A percentile compares a stretch with the other conserved stretches of the same genome.
phyloP scores from a whole-genome alignment of 2,888 invertebrate genomes.

The Nipponacmea schrenckii region DNA sequence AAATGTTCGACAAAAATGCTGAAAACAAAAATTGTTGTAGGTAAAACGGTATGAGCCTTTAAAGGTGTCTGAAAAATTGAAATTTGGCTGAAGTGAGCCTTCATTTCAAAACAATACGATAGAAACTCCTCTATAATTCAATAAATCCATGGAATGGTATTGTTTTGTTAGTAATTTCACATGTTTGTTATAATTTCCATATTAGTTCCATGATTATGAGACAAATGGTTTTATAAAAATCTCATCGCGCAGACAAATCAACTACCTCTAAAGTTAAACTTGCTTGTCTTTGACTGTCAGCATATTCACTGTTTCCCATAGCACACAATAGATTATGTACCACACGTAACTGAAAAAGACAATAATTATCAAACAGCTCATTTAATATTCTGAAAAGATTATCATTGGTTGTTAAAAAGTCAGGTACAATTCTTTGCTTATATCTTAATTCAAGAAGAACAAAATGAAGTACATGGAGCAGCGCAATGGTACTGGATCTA shows the following conservation, averaged over 20 bases:
- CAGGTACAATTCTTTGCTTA: no score
- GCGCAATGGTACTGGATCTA: no score
- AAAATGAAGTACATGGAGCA: no score
- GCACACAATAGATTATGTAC: conserved; percentile 65
- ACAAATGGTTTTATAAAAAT: no score
- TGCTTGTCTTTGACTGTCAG: conserved; percentile 67
- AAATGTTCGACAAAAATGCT: conserved; percentile 64
- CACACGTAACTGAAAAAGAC: conserved; percentile 54
- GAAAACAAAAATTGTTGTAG: conserved; percentile 29
- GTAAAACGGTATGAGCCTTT: background rate
- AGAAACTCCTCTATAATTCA: no score
- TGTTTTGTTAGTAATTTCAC: no score
- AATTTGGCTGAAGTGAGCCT: no score
- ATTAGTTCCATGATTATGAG: no score
- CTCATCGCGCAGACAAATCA: background rate
- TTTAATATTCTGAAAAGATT: background rate
- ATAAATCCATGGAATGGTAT: no score
- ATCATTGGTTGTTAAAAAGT: background rate
- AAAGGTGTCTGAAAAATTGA: background rate
- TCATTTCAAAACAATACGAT: no score
- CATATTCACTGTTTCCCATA: conserved; percentile 67
- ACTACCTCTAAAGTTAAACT: conserved; percentile 65
- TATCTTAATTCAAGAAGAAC: no score
- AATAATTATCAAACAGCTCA: background rate
- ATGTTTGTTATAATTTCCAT: no score